These are phyloP conservation scores for Dendropsophus ebraccatus DNA, from an alignment of 2,113 vertebrate species.

Conservation along the genomic window DNA sequence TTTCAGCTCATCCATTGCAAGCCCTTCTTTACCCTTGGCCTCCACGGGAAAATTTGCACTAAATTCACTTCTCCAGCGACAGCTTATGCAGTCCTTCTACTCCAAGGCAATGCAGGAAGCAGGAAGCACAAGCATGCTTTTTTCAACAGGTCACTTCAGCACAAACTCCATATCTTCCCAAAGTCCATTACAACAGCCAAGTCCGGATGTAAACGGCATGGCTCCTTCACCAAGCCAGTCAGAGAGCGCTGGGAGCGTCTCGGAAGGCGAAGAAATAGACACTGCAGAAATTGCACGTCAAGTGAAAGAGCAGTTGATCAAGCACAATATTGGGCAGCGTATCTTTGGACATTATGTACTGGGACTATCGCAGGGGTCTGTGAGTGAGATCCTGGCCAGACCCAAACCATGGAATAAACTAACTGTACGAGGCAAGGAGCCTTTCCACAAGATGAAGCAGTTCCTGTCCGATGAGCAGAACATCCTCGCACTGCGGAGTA, in stretches of 20 bases:
- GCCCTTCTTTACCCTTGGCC: slow-evolving; percentile 86
- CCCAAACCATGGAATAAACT: slow-evolving; percentile 98
- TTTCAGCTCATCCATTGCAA: slow-evolving; percentile 88
- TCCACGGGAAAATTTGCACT: slow-evolving; percentile 96
- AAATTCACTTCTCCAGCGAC: slow-evolving; percentile 95
- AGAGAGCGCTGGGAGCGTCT: slow-evolving; percentile 86
- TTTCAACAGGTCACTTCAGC: slow-evolving; percentile 90
- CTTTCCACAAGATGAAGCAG: slow-evolving; percentile 98
- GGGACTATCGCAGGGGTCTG: slow-evolving; percentile 95
- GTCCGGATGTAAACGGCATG: slow-evolving; percentile 91
- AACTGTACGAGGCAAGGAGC: slow-evolving; percentile 95
- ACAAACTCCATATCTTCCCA: slow-evolving; percentile 91
- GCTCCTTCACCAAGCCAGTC: slow-evolving; percentile 92
- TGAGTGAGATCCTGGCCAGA: slow-evolving; percentile 95
- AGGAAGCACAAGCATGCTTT: slow-evolving; percentile 91
- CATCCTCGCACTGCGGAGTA: slow-evolving; percentile 93
- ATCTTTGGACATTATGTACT: slow-evolving; percentile 97
- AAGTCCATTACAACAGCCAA: slow-evolving; percentile 90
- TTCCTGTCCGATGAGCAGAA: slow-evolving; percentile 97
- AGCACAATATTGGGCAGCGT: slow-evolving; percentile 98
- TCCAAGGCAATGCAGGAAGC: slow-evolving; percentile 97
- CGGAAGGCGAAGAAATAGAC: slow-evolving; percentile 95
- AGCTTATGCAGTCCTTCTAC: slow-evolving; percentile 98
- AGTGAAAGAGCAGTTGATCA: slow-evolving; percentile 97
- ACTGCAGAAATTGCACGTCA: slow-evolving; percentile 94